Conservation (phyloP, 2,888 invertebrate species). For the Drosophila suboccidentalis region DNA sequence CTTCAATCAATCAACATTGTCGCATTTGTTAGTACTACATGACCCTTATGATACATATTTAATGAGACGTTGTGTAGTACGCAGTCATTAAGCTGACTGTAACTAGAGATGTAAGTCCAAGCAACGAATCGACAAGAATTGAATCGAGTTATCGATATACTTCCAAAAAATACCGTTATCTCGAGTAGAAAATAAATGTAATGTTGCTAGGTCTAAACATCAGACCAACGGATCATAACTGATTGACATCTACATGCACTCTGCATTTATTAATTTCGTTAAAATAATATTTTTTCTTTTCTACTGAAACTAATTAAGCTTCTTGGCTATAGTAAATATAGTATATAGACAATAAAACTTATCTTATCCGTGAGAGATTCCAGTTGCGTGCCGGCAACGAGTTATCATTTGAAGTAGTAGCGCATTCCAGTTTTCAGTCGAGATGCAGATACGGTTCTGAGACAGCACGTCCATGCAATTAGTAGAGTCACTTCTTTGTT, state of each 20-base stretch:
- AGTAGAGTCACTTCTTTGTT: not conserved
- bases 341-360: conserved; percentile 20
- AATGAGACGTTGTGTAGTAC: conserved; percentile 24
- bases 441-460: conserved; percentile 22
- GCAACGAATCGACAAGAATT: no score
- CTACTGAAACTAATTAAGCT: not conserved
- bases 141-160: no score
- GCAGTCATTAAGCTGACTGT: conserved; percentile 12
- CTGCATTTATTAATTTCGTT: no score
- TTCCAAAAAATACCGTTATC: no score
- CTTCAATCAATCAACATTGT: conserved; percentile 54
- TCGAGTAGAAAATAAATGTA: no score
- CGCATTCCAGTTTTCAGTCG: conserved; percentile 21
- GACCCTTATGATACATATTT: conserved; percentile 27
- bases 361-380: conserved; percentile 49
- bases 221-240: no score
- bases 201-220: no score
- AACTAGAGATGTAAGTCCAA: not conserved
- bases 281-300: no score
- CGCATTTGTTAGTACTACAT: not conserved
- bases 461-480: not conserved
- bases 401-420: conserved; percentile 17
- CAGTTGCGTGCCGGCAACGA: conserved; percentile 22
- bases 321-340: not conserved
- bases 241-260: no score